Conservation (phyloP, 2,797 vertebrate genomes). For the Clarias laeviceps region DNA sequence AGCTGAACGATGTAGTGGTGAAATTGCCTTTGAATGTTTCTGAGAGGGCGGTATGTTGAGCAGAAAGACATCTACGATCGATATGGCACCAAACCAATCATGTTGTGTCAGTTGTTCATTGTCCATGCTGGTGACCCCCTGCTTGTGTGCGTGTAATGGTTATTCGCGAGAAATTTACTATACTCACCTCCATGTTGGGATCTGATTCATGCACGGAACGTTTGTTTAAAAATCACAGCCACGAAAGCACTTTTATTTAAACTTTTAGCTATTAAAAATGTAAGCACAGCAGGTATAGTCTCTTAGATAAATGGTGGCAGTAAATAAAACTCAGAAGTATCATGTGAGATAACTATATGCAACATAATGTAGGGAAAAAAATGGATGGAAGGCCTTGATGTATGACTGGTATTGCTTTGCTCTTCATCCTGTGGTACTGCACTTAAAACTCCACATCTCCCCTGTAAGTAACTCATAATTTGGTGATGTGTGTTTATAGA, state of each 20-base stretch:
- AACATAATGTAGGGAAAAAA: slow-evolving; percentile 18
- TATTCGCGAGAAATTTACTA: neutral
- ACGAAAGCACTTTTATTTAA: slow-evolving; percentile 12
- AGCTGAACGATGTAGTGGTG: slow-evolving; percentile 1
- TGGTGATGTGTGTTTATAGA: slow-evolving; percentile 57
- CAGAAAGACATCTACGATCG: slow-evolving; percentile 11
- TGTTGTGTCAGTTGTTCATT: neutral
- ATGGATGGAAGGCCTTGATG: slow-evolving; percentile 27
- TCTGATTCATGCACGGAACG: slow-evolving; percentile 14
- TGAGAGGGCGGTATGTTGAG: slow-evolving; percentile 18
- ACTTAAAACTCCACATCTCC: slow-evolving; percentile 36
- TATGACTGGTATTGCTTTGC: slow-evolving; percentile 9
- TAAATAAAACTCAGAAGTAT: slow-evolving; percentile 2
- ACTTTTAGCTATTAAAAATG: slow-evolving; percentile 10
- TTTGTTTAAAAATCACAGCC: slow-evolving; percentile 36
- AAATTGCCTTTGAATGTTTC: slow-evolving; percentile 16
- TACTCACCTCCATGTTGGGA: neutral
- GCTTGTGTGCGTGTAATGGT: neutral
- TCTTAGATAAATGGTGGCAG: slow-evolving; percentile 7
- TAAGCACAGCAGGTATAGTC: slow-evolving; percentile 16
- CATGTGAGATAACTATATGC: neutral
- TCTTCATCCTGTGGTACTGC: slow-evolving; percentile 28
- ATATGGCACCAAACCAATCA: neutral
- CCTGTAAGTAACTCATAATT: slow-evolving; percentile 54
- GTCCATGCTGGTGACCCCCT: neutral